Conservation (phyloP, 2,888 invertebrate genomes). For the Xanthia togata region DNA sequence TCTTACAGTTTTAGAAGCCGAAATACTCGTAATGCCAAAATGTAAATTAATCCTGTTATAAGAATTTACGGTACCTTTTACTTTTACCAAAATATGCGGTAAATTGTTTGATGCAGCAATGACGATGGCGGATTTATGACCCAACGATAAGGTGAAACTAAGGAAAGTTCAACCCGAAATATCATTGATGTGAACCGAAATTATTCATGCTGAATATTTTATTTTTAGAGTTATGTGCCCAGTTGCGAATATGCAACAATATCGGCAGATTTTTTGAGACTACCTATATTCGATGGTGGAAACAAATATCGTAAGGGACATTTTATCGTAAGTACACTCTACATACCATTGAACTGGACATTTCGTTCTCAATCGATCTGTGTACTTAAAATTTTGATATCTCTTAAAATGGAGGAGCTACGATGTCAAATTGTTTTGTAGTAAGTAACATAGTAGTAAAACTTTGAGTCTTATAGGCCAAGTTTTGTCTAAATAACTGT, state of each 20-base stretch:
- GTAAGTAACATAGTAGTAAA: too few relatives aligned
- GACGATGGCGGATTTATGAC: conserved; percentile 31
- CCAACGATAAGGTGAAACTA: conserved; percentile 44
- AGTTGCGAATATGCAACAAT: neutral
- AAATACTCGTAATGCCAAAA: conserved; percentile 15
- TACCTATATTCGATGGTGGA: neutral
- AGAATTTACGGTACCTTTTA: neutral
- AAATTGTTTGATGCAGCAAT: conserved; percentile 43
- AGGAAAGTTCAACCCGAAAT: conserved; percentile 55
- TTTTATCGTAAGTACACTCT: too few relatives aligned
- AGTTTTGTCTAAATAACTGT: too few relatives aligned
- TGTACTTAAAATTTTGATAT: too few relatives aligned
- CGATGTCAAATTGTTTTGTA: too few relatives aligned
- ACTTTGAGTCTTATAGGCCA: too few relatives aligned
- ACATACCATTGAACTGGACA: too few relatives aligned
- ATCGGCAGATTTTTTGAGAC: neutral
- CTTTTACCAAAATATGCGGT: conserved; percentile 5
- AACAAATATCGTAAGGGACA: too few relatives aligned
- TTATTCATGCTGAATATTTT: conserved; percentile 24
- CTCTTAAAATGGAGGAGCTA: too few relatives aligned
- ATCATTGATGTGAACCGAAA: conserved; percentile 40
- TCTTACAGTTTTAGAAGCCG: conserved; percentile 22
- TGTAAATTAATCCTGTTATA: neutral
- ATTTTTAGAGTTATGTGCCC: neutral
- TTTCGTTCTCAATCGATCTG: too few relatives aligned